Conservation (phyloP, 2,888 invertebrate species). For the Napeogenes inachia region DNA sequence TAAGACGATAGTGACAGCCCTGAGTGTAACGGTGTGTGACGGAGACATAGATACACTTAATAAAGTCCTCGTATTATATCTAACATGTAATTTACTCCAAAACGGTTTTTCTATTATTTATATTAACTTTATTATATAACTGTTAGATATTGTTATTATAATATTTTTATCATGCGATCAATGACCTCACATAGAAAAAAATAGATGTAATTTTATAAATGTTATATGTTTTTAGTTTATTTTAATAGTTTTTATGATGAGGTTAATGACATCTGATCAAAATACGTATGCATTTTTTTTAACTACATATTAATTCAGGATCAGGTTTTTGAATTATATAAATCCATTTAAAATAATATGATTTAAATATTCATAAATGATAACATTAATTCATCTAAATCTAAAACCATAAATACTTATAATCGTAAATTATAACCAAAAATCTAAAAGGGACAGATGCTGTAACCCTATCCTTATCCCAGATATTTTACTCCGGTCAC, state of each 20-base stretch:
- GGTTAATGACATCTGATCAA: too few relatives aligned
- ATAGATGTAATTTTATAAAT: too few relatives aligned
- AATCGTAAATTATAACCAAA: conserved; percentile 11
- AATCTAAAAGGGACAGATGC: conserved; percentile 43
- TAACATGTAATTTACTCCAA: conserved; percentile 15
- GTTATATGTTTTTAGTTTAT: too few relatives aligned
- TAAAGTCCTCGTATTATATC: conserved; percentile 5
- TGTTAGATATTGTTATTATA: neutral
- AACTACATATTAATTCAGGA: too few relatives aligned
- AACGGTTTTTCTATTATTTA: conserved; percentile 9
- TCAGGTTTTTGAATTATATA: too few relatives aligned
- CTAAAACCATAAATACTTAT: too few relatives aligned
- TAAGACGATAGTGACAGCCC: too few relatives aligned
- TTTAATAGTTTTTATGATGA: too few relatives aligned
- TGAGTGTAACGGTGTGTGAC: conserved; percentile 4
- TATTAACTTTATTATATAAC: conserved; percentile 6
- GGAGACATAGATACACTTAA: conserved; percentile 7
- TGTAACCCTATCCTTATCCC: conserved; percentile 47
- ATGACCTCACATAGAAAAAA: conserved; percentile 4
- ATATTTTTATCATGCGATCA: conserved; percentile 9
- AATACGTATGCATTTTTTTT: too few relatives aligned
- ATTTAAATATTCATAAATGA: conserved; percentile 11
- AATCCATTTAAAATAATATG: neutral
- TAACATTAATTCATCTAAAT: neutral
- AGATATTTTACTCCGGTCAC: conserved; percentile 49